These are phyloP conservation scores for Coenonympha glycerion DNA, from an alignment of 2,888 invertebrate genomes.

Conservation along the genomic window DNA sequence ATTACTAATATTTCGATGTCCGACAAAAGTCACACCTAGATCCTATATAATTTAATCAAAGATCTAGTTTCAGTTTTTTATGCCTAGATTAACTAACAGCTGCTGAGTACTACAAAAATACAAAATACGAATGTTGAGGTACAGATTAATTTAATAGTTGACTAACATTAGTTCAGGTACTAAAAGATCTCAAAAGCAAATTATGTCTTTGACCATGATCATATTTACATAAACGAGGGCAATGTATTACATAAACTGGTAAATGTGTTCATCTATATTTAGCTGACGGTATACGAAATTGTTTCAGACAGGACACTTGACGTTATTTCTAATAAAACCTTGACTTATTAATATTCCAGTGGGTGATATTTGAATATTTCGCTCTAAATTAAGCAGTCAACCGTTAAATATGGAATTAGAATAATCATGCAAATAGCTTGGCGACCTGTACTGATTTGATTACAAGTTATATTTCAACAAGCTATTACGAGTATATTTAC, in stretches of 20 bases:
- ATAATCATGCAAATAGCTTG: constrained; percentile 4
- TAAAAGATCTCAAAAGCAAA: not conserved
- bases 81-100: too few species aligned
- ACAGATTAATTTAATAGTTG: too few species aligned
- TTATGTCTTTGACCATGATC: not conserved
- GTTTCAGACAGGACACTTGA: not conserved
- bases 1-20: too few species aligned
- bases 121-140: too few species aligned
- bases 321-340: constrained; percentile 39
- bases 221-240: not conserved
- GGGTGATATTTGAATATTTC: constrained; percentile 48
- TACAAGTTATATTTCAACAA: too few species aligned
- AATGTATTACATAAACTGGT: not conserved
- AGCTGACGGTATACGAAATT: not conserved
- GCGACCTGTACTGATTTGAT: not conserved
- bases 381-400: constrained; percentile 21
- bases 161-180: not conserved
- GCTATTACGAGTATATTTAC: too few species aligned
- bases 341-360: constrained; percentile 57
- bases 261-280: not conserved
- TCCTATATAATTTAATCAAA: too few species aligned
- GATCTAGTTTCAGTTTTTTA: too few species aligned
- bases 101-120: too few species aligned
- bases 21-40: too few species aligned
- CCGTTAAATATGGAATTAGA: constrained; percentile 4